Conservation (phyloP, 2,888 invertebrate species). For the Bunonema sp. region DNA sequence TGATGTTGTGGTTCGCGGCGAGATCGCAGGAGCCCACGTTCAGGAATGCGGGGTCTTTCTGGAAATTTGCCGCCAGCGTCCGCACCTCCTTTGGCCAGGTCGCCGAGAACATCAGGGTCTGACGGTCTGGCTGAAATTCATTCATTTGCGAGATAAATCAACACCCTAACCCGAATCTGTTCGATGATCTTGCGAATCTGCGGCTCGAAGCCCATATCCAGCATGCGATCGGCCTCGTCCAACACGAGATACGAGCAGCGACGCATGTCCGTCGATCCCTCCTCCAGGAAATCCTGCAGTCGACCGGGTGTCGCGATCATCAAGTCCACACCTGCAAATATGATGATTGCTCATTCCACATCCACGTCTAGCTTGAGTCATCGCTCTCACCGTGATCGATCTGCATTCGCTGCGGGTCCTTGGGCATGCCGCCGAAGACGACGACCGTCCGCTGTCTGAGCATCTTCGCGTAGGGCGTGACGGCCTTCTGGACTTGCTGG, state of each 20-base stretch:
- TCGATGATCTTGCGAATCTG: conserved; percentile 50
- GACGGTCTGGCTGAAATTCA: too few relatives aligned
- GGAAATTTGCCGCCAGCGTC: too few relatives aligned
- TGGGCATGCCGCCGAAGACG: not conserved
- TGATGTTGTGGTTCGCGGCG: too few relatives aligned
- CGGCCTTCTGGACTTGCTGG: conserved; percentile 25
- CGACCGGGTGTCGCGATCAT: conserved; percentile 51
- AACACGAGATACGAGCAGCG: conserved; percentile 53
- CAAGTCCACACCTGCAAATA: conserved; percentile 50
- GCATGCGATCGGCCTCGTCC: conserved; percentile 58
- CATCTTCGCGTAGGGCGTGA: not conserved
- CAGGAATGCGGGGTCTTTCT: too few relatives aligned
- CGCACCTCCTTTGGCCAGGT: too few relatives aligned
- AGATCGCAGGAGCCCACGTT: too few relatives aligned
- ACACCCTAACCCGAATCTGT: conserved; percentile 48
- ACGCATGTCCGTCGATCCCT: conserved; percentile 52
- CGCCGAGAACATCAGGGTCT: too few relatives aligned
- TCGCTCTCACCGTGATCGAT: too few relatives aligned
- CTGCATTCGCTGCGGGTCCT: not conserved
- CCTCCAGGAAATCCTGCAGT: conserved; percentile 47
- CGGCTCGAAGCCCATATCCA: conserved; percentile 49
- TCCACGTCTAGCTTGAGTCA: too few relatives aligned
- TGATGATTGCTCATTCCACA: conserved; percentile 50
- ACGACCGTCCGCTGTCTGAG: not conserved
- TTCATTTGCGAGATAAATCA: too few relatives aligned